phyloP scores from a whole-genome alignment of 2,797 vertebrate species.

The Pangasius djambal region DNA sequence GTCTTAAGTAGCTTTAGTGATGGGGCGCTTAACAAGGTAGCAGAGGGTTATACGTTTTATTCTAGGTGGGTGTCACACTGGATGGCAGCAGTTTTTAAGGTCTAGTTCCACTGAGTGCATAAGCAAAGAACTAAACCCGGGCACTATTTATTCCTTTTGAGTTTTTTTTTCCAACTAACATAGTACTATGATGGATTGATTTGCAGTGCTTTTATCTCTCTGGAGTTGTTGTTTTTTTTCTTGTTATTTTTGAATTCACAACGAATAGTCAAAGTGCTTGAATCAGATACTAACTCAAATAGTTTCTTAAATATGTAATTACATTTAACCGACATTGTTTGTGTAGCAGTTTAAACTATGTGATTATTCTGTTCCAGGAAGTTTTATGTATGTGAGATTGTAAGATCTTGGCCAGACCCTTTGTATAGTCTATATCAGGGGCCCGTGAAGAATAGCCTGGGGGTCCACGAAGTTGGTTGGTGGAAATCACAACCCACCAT shows the following conservation, averaged over 20 bases:
- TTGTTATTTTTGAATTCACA: neutral
- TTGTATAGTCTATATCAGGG: neutral
- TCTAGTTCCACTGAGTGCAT: neutral
- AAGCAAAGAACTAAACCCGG: neutral
- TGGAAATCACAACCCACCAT: neutral
- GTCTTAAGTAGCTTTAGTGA: neutral
- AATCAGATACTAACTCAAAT: neutral
- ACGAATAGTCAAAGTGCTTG: neutral
- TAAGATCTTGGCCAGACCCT: neutral
- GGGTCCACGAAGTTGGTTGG: neutral
- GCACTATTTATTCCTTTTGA: neutral
- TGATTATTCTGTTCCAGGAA: neutral
- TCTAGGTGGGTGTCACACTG: neutral
- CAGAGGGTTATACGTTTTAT: neutral
- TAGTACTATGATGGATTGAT: neutral
- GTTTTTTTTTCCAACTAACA: neutral
- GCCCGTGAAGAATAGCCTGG: neutral
- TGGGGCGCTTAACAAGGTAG: neutral
- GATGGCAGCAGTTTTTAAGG: neutral
- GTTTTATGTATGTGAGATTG: neutral
- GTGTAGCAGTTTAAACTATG: neutral
- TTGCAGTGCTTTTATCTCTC: neutral
- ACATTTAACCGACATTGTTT: neutral
- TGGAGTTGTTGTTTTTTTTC: neutral
- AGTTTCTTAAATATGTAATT: neutral